Base-by-base conservation (phyloP, 2,113 vertebrate genomes). In the Butorides virescens region DNA sequence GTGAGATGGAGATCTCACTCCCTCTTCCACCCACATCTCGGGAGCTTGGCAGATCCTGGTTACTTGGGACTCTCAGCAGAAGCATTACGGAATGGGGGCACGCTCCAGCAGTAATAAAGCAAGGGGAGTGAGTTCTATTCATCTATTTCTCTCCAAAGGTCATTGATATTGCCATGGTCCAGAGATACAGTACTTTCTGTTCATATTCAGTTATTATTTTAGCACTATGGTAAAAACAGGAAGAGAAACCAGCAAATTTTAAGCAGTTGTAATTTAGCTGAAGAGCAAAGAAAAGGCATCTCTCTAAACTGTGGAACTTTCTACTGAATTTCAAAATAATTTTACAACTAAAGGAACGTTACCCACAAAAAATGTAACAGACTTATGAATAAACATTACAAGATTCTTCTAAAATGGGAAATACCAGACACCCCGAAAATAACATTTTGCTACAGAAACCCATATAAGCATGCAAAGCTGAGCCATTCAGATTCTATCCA, bases 401-500 rank as follows among this genome's bases (percentile, higher is more conserved):
- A 68, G 56, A 39, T 68, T 70, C 49, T 68, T 87, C 58, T 46
- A 20, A 59, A 88, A 65, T 20, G 34, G 19, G 32, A 79, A 83
- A 49, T 63, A 65, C 10, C 46, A 73, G 39, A 39, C 37, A 71
- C 44, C 7, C 29, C 55, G 49, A 71, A 81, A 67, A 53, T 6
- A 34, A 8, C 6, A 47, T 85, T 91, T 88, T 75, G 62, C 25
- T 56, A n/a, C 25, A 61, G 66, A 49, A 39, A 12, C 4, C 44
- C 32, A 29, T 0, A 1, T 0, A 59, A 63, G 56, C 68, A 52
- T 6, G 44, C 53, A 65, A 65, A 77, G 88, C 72, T 66, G 88
- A 96, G 96, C 84, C 94, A 79, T 96, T 94, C 92, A 81, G 88
- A 10, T 50, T 96, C 92, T 88, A 94, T 96, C 95, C 92, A 86